A percentile compares a stretch with the other conserved stretches of the same genome.
phyloP scores from a whole-genome alignment of 2,888 invertebrate species.

The Hypercompe scribonia region DNA sequence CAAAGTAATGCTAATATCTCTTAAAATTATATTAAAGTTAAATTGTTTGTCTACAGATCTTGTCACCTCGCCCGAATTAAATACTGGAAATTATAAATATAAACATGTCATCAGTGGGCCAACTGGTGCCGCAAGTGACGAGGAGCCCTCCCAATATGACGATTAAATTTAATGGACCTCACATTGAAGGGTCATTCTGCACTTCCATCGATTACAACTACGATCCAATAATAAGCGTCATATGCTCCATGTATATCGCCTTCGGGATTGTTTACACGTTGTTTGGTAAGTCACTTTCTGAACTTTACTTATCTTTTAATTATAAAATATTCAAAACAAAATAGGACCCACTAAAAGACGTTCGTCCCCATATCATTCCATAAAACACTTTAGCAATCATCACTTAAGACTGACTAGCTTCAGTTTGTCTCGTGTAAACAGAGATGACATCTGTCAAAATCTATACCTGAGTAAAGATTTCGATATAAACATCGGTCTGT shows the following conservation, averaged over 20 bases:
- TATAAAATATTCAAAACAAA: neutral
- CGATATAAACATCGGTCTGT: too few relatives aligned
- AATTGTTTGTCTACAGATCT: conserved; percentile 17
- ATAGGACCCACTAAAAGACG: too few relatives aligned
- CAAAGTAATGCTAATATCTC: neutral
- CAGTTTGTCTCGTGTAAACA: too few relatives aligned
- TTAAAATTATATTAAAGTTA: neutral
- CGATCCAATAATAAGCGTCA: conserved; percentile 88
- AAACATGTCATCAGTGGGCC: conserved; percentile 82
- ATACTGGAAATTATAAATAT: conserved; percentile 19
- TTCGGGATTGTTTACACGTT: conserved; percentile 94
- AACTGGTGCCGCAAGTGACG: conserved; percentile 86
- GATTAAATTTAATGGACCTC: conserved; percentile 72
- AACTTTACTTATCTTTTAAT: conserved; percentile 3
- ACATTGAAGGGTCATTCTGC: conserved; percentile 83
- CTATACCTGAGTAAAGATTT: too few relatives aligned
- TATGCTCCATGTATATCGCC: conserved; percentile 91
- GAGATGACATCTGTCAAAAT: too few relatives aligned
- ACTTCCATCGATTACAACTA: conserved; percentile 87
- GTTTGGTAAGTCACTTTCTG: conserved; percentile 89
- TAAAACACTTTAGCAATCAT: too few relatives aligned
- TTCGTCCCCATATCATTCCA: too few relatives aligned
- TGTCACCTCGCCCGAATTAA: conserved; percentile 18
- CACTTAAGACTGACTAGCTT: too few relatives aligned
- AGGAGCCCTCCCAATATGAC: conserved; percentile 78